Percentiles rank a stretch among this genome's conserved stretches.
These are phyloP conservation scores for Sussaba pulchella DNA, from an alignment of 2,888 invertebrate genomes.

Conservation along the genomic window DNA sequence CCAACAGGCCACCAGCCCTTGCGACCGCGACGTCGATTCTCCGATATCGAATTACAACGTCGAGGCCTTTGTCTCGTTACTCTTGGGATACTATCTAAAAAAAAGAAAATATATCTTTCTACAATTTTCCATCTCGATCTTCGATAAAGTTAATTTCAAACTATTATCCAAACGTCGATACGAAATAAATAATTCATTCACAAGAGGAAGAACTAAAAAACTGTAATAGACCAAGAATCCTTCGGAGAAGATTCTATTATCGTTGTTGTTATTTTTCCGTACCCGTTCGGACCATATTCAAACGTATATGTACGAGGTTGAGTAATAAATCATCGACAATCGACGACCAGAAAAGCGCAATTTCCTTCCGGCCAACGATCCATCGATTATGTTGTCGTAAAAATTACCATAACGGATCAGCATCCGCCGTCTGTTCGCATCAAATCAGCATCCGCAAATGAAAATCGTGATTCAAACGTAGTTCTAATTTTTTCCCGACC, in stretches of 20 bases:
- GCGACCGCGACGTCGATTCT: slow-evolving; percentile 54
- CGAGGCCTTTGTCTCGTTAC: slow-evolving; percentile 47
- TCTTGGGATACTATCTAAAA: slow-evolving; percentile 43
- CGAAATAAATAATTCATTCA: too few relatives aligned
- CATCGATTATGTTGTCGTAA: slow-evolving; percentile 16
- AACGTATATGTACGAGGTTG: too few relatives aligned
- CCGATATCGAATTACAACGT: slow-evolving; percentile 58
- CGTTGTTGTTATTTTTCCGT: too few relatives aligned
- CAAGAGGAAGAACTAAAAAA: too few relatives aligned
- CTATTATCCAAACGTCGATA: too few relatives aligned
- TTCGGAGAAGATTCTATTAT: too few relatives aligned
- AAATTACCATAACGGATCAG: slow-evolving; percentile 22
- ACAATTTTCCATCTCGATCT: slow-evolving; percentile 27
- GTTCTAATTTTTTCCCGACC: too few relatives aligned
- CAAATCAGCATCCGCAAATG: too few relatives aligned
- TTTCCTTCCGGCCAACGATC: slow-evolving; percentile 7
- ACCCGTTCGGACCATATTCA: too few relatives aligned
- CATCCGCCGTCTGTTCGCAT: too few relatives aligned
- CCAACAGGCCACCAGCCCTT: slow-evolving; percentile 25
- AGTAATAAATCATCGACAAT: slow-evolving; percentile 30
- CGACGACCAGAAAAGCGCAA: not conserved
- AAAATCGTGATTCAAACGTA: too few relatives aligned
- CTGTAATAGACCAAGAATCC: too few relatives aligned
- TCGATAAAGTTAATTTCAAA: not conserved
- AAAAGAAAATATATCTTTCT: slow-evolving; percentile 13